Evolutionary conservation across 2,113 vertebrate species (phyloP).

Genomic region (Megalops atlanticus): DNA sequence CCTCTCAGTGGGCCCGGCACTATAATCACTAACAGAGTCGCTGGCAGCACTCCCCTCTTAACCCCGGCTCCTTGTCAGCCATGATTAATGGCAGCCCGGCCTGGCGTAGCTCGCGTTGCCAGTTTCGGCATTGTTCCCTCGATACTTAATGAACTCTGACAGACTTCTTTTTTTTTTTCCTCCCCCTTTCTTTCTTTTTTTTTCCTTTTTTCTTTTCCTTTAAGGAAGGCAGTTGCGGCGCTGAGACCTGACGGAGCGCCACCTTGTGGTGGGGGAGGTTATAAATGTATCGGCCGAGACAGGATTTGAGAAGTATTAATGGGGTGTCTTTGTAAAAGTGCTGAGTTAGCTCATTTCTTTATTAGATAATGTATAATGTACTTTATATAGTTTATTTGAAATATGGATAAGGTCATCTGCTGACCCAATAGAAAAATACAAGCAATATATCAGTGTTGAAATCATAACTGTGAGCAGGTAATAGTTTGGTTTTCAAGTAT

Average conservation of each 20-base stretch:
- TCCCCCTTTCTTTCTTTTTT: slow-evolving; percentile 20
- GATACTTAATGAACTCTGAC: slow-evolving; percentile 56
- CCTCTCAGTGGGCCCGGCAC: slow-evolving; percentile 19
- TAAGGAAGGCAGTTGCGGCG: neutral
- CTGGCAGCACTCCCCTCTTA: slow-evolving; percentile 50
- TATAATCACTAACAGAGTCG: slow-evolving; percentile 50
- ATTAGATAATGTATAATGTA: too few species aligned
- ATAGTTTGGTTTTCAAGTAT: too few species aligned
- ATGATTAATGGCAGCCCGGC: slow-evolving; percentile 60
- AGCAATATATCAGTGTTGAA: too few species aligned
- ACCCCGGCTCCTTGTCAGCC: slow-evolving; percentile 56
- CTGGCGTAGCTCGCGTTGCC: slow-evolving; percentile 50
- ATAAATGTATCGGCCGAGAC: too few species aligned
- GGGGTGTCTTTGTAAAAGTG: too few species aligned
- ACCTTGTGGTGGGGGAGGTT: slow-evolving; percentile 35
- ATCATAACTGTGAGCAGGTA: too few species aligned
- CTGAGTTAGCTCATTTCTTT: too few species aligned
- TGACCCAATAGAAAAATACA: too few species aligned
- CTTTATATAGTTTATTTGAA: too few species aligned
- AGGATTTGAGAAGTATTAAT: too few species aligned
- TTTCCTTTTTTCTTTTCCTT: slow-evolving; percentile 27
- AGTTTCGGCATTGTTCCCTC: slow-evolving; percentile 47
- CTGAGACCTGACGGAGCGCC: slow-evolving; percentile 48
- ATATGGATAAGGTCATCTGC: neutral
- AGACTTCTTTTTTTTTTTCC: slow-evolving; percentile 32